Evolutionary conservation across 2,888 invertebrate species (phyloP), one percentile per base, ranked within the genome.

Genomic region (Brenthis daphne): DNA sequence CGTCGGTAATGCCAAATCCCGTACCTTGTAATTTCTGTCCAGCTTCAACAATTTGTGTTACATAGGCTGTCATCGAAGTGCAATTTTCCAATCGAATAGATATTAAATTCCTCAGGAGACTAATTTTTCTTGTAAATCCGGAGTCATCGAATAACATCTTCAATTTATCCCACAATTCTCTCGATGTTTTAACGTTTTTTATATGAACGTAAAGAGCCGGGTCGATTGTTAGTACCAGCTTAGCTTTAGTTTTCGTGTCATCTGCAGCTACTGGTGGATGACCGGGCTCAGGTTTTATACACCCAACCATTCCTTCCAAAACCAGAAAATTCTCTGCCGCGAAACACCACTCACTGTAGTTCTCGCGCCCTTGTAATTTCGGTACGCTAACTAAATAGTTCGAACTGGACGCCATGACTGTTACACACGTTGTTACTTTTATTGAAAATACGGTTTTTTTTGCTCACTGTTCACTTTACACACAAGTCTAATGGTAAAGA

Each of bases 201-300:
- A 51, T 51, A 2, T 51, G 51, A 51, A 51, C 51, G 13, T 51
- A 51, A 16, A 51, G 33, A 12, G 69, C 13, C 20, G 67, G 54
- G 43, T 73, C 70, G 14, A 73, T 73, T 0, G 73, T 71, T 33
- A 73, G 12, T 8, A 73, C 64, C 33, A 73, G 43, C 50, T 73
- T 70, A 12, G 71, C 71, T 37, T 58, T 69, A 0, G 71, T 68
- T 54, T 65, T 73, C 48, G 68, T 67, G 24, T 72, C 70, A 60
- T 71, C 71, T 33, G 71, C 67, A 14, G 56, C 68, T 58, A 6
- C 33, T 6, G 48, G 43, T 11, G 24, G 24, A n/a, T 29, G n/a
- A 20, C 13, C 55, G 16, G n/a, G 37, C 14, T 66, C 60, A 11
- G 60, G 54, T 47, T 66, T 66, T 2, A 66, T 66, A 48, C 29